These are phyloP conservation scores for Meandrusa payeni DNA, from an alignment of 2,888 invertebrate species.

Conservation along the genomic window DNA sequence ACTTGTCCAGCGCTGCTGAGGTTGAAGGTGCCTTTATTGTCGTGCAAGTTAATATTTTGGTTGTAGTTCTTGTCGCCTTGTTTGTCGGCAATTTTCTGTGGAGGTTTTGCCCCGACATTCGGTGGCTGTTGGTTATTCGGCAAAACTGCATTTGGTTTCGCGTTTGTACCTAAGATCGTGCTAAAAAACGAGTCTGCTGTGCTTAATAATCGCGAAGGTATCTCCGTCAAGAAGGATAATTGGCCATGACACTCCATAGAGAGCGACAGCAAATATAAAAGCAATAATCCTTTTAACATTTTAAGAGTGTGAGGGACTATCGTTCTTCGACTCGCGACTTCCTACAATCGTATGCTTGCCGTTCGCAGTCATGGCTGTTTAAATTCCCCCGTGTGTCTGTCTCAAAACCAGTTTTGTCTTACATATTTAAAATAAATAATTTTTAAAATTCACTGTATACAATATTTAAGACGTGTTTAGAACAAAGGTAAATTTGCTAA, in stretches of 20 bases:
- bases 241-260: constrained; percentile 5
- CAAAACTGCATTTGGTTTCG: not conserved
- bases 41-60: constrained; percentile 11
- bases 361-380: not conserved
- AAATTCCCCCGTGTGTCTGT: too few species aligned
- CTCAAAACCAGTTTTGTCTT: too few species aligned
- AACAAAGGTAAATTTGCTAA: too few species aligned
- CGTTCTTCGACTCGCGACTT: not conserved
- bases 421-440: too few species aligned
- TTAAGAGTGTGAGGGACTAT: not conserved
- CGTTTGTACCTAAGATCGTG: not conserved
- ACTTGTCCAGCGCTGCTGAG: constrained; percentile 1
- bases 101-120: not conserved
- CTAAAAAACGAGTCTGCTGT: constrained; percentile 1
- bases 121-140: too few species aligned
- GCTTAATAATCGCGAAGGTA: constrained; percentile 6
- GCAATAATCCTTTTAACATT: constrained; percentile 10
- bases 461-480: too few species aligned
- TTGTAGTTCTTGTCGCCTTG: not conserved
- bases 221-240: not conserved
- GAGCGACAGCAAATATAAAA: constrained; percentile 7
- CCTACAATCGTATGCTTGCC: not conserved
- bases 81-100: not conserved
- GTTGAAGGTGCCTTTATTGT: constrained; percentile 11
- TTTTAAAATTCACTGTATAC: too few species aligned